phyloP scores from a whole-genome alignment of 2,797 vertebrate genomes.

The Glossophaga mutica region DNA sequence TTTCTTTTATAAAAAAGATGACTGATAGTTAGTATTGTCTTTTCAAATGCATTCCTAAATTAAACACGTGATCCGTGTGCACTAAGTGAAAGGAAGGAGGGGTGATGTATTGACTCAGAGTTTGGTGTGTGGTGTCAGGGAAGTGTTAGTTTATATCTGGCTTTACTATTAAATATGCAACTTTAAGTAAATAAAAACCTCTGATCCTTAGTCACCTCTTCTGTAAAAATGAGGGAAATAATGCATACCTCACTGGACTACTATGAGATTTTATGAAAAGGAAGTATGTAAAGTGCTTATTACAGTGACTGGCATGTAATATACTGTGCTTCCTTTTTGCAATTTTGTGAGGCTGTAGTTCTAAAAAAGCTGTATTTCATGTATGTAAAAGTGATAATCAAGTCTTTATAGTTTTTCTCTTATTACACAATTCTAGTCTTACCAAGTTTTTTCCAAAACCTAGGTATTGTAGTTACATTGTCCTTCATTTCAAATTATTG shows the following conservation, averaged over 20 bases:
- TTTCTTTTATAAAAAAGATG: background rate
- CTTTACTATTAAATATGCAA: background rate
- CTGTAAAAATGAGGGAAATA: background rate
- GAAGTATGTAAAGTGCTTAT: background rate
- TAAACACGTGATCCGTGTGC: background rate
- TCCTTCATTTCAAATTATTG: constrained; percentile 3
- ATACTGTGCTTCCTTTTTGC: background rate
- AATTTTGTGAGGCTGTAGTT: background rate
- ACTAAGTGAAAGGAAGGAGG: background rate
- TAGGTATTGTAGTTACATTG: background rate
- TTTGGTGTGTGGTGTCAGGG: background rate
- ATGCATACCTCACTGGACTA: background rate
- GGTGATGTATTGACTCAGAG: background rate
- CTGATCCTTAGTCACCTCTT: background rate
- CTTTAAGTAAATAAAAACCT: background rate
- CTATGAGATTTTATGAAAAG: background rate
- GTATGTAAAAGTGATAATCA: background rate
- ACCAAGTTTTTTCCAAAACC: background rate
- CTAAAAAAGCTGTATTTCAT: background rate
- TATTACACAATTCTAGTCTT: background rate
- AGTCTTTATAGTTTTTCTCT: background rate
- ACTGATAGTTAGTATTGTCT: background rate
- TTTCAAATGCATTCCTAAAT: background rate
- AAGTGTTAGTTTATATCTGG: background rate
- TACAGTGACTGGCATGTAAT: background rate